Conservation (phyloP, 2,888 invertebrate species). For the Sussaba pulchella region DNA sequence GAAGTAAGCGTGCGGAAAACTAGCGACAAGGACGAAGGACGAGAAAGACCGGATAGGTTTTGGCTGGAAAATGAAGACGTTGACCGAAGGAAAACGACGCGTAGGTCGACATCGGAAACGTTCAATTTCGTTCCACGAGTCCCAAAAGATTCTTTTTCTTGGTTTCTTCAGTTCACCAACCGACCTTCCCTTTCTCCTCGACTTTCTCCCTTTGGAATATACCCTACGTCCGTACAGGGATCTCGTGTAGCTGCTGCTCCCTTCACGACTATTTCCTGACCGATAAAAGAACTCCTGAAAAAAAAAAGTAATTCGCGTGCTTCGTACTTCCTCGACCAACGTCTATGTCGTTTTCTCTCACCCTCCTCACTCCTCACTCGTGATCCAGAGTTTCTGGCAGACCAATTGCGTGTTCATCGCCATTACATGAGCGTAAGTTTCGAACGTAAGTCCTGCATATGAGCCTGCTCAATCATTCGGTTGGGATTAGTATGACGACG, state of each 20-base stretch:
- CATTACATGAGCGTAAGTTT: conserved; percentile 12
- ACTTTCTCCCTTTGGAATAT: conserved; percentile 28
- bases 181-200: conserved; percentile 17
- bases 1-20: too few relatives aligned
- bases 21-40: not conserved
- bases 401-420: conserved; percentile 24
- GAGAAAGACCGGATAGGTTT: conserved; percentile 43
- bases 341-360: conserved; percentile 19
- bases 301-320: conserved; percentile 18
- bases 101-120: conserved; percentile 70
- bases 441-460: conserved; percentile 3
- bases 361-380: conserved; percentile 20
- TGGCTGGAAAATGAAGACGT: conserved; percentile 57
- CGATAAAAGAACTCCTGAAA: conserved; percentile 14
- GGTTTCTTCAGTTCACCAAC: conserved; percentile 37
- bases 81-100: conserved; percentile 43
- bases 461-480: conserved; percentile 69
- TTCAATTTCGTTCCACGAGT: conserved; percentile 76
- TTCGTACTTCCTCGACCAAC: conserved; percentile 36
- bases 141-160: conserved; percentile 71
- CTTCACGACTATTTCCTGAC: conserved; percentile 26
- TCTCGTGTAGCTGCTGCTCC: not conserved
- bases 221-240: not conserved
- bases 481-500: conserved; percentile 71
- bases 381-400: conserved; percentile 5